Evolutionary conservation across 2,113 vertebrate species (phyloP).

Genomic region (Panurus biarmicus): DNA sequence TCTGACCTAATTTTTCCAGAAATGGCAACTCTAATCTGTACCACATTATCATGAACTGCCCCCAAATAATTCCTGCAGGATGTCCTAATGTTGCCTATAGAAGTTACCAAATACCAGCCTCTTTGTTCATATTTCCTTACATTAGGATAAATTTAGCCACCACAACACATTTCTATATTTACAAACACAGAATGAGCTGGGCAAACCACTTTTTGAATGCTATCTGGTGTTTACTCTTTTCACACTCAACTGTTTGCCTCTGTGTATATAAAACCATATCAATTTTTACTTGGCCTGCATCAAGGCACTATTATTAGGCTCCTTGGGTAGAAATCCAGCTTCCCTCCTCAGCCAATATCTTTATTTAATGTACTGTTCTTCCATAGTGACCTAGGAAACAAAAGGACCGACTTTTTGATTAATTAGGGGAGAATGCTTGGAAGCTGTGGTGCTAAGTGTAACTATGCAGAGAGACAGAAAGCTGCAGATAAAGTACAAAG

Average conservation of each 20-base stretch:
- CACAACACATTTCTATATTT: slow-evolving; percentile 1
- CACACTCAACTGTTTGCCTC: background rate
- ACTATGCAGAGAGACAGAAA: background rate
- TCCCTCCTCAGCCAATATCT: background rate
- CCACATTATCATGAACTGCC: background rate
- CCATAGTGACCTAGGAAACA: slow-evolving; percentile 30
- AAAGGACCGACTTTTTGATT: background rate
- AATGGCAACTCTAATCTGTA: slow-evolving; percentile 42
- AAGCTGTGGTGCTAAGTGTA: background rate
- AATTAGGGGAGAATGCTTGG: slow-evolving; percentile 44
- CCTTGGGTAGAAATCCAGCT: background rate
- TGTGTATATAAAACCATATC: background rate
- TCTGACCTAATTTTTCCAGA: slow-evolving; percentile 54
- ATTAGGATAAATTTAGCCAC: slow-evolving; percentile 30
- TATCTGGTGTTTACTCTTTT: slow-evolving; percentile 31
- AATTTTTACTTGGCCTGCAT: background rate
- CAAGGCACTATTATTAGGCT: slow-evolving; percentile 3
- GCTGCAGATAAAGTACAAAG: slow-evolving; percentile 42
- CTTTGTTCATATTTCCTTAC: slow-evolving; percentile 40
- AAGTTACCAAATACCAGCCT: slow-evolving; percentile 17
- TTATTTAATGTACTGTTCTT: slow-evolving; percentile 47
- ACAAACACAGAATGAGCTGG: slow-evolving; percentile 6
- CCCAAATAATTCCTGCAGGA: slow-evolving; percentile 11
- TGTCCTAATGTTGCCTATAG: slow-evolving; percentile 27
- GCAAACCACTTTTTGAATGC: background rate